Base-by-base conservation (phyloP, 2,888 invertebrate species). In the Matsumyia berberina region DNA sequence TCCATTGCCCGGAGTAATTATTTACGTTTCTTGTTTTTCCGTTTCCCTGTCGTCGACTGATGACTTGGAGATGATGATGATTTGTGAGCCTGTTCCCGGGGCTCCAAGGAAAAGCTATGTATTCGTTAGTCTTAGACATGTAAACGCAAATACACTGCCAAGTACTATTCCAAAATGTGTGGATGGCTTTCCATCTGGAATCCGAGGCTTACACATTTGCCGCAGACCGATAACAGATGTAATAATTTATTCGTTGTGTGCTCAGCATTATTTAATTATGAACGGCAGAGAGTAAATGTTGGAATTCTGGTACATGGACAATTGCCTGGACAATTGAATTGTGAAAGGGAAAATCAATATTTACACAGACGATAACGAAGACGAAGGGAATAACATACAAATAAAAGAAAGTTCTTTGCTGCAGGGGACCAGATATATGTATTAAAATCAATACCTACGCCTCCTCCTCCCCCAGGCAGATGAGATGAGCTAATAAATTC, bases 181-280 rank as follows among this genome's bases (percentile, higher is more conserved):
- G 35, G n/a, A n/a, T n/a, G n/a, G n/a, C n/a, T 17, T 31, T 24
- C 37, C 29, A 33, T 1, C n/a, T 9, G 11, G 55, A 46, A 15
- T 15, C 37, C 29, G 8, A 15, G 35, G 12, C 5, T 44, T 24
- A 24, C 11, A 37, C 17, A 46, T 42, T 64, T 58, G 31, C 33
- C 31, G 37, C 49, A 51, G 0, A 33, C 1, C 39, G 39, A 78
- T 78, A 66, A 70, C 64, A 11, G 66, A 17, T n/a, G n/a, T n/a
- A 72, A 78, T 78, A 66, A 82, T 72, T 78, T 67, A 78, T 72
- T 67, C 70, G 39, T 46, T 73, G 53, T 67, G 11, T 72, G 60
- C 39, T 78, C 66, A 55, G 72, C 53, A 60, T 46, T 66, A 66
- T 73, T 57, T 81, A 74, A 67, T 81, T 80, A 67, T 73, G 15